Evolutionary conservation across 2,113 vertebrate species (phyloP).

Genomic region (Camelus dromedarius): DNA sequence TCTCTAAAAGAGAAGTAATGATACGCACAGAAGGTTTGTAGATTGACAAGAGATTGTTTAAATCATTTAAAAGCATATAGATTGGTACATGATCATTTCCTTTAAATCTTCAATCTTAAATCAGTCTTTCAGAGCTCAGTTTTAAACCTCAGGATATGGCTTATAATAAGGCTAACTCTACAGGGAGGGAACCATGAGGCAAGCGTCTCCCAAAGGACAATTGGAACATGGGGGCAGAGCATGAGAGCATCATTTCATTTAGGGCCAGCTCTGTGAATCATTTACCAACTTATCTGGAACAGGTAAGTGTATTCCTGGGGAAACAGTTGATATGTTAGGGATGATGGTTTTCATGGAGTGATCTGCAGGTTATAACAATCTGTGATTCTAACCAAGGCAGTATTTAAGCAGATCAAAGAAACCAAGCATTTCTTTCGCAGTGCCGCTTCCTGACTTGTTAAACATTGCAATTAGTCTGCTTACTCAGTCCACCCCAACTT

Average conservation of each 20-base stretch:
- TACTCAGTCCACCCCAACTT: conserved; percentile 52
- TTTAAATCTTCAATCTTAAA: neutral
- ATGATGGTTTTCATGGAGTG: neutral
- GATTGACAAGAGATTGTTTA: neutral
- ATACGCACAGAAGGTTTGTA: neutral
- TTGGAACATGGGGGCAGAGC: rapidly evolving
- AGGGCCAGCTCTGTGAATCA: neutral
- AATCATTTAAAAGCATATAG: neutral
- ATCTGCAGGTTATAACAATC: neutral
- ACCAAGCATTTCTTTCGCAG: neutral
- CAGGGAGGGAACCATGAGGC: neutral
- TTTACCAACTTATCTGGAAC: neutral
- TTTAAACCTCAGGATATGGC: neutral
- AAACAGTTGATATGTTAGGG: neutral
- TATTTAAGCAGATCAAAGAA: conserved; percentile 16
- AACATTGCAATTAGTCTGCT: neutral
- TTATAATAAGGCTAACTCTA: neutral
- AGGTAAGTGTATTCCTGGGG: neutral
- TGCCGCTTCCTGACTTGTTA: neutral
- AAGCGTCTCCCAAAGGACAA: neutral
- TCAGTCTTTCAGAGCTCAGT: neutral
- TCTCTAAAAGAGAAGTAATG: neutral
- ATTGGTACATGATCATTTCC: neutral
- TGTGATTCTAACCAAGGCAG: neutral
- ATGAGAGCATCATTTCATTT: neutral